Percentiles rank a stretch among this genome's conserved stretches.
Evolutionary conservation across 2,888 invertebrate species (phyloP).

Genomic region (Drosophila formosana): DNA sequence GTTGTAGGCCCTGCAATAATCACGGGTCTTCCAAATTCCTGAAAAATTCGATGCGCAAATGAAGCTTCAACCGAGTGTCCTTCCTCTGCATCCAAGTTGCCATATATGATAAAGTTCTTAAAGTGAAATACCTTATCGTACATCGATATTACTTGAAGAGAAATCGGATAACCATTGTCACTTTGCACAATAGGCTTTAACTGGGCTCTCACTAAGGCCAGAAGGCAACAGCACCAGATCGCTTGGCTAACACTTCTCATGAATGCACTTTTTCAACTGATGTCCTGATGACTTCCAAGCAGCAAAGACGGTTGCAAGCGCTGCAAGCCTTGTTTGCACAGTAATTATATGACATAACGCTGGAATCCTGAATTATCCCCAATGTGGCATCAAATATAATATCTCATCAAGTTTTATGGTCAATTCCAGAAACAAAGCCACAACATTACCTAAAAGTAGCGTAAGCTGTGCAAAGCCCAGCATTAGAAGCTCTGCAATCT

Average conservation of each 20-base stretch:
- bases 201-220: background rate
- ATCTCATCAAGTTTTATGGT: background rate
- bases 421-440: background rate
- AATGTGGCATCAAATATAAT: background rate
- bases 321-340: constrained; percentile 19
- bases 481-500: background rate
- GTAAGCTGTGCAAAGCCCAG: too few species aligned
- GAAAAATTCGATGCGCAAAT: constrained; percentile 9
- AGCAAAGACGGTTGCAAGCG: background rate
- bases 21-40: constrained; percentile 18
- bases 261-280: constrained; percentile 26
- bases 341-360: constrained; percentile 31
- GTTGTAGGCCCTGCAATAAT: constrained; percentile 12
- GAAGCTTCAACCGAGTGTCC: background rate
- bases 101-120: constrained; percentile 8
- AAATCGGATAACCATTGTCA: background rate
- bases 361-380: background rate
- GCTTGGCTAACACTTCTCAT: constrained; percentile 28
- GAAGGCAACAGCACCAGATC: constrained; percentile 13
- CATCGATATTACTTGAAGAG: background rate
- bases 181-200: constrained; percentile 1
- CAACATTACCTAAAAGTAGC: too few species aligned
- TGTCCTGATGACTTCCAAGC: too few species aligned
- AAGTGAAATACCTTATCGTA: background rate
- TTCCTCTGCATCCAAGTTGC: background rate